Evolutionary conservation across 2,888 invertebrate species (phyloP), one percentile per base, ranked within the genome.

Genomic region (Drosophila tanythrix): DNA sequence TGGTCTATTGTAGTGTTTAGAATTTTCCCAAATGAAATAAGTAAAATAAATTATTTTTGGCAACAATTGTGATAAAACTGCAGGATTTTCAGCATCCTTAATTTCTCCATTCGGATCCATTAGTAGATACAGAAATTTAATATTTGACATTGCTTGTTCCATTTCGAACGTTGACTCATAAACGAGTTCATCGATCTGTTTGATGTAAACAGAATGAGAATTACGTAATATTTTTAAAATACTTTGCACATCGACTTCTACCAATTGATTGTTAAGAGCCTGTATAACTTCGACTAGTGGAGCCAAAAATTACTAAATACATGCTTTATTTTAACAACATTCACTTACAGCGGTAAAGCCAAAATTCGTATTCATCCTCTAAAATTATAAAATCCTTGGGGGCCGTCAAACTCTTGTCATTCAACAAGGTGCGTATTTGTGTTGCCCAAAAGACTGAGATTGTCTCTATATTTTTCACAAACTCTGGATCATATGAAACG

Each of bases 371-470:
- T 92, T 97, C 97, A 90, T 97, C 97, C 58, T 95, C 94, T 0
- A 96, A 95, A 75, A 95, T 95, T 10, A 96, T 90, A 36, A 96
- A 92, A 81, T 96, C 95, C 53, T 94, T 93, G 59, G 95, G 94
- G 0, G 95, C 94, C 0, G 95, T 94, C 25, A 95, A 95, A 27
- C 96, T 95, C 79, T 96, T 96, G 90, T 97, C 97, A 88, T 95
- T 96, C 8, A 98, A 93, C 65, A 97, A 96, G 0, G 96, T 95
- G 86, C 97, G 95, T 80, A 98, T 96, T 93, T 98, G 97, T 82
- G 96, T 95, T 1, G 96, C 97, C 98, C 98, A 98, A 89, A 97
- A 95, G 3, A 97, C 96, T 21, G 96, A 95, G 15, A 97, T 95
- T 10, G 95, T 95, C 94, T 98, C 98, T n/a, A 98, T 93, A 79